Percentiles rank a stretch among this genome's conserved stretches.
These are phyloP conservation scores for Shinisaurus crocodilurus DNA, from an alignment of 2,113 vertebrate species.

Conservation along the genomic window DNA sequence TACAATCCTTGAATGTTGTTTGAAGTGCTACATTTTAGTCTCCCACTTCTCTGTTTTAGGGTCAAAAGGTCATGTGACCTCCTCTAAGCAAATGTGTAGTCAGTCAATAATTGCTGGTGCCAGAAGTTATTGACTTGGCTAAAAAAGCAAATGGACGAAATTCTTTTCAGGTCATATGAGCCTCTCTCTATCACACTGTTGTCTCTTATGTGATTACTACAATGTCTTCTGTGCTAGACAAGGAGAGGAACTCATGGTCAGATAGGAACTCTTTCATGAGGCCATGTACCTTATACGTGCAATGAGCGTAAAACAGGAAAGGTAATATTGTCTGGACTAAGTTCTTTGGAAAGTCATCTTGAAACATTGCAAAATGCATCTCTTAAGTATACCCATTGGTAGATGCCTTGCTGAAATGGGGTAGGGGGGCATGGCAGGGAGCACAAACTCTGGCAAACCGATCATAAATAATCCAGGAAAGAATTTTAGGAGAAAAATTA, in stretches of 20 bases:
- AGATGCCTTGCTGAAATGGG: background rate
- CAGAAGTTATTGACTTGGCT: constrained; percentile 28
- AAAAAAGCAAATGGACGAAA: constrained; percentile 17
- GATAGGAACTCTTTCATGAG: background rate
- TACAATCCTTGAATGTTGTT: background rate
- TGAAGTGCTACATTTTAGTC: background rate
- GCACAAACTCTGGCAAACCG: background rate
- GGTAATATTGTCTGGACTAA: background rate
- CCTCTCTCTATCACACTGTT: background rate
- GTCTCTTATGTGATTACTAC: background rate
- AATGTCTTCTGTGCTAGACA: background rate
- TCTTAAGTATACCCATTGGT: background rate
- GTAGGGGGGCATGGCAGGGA: too few relatives aligned
- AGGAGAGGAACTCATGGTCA: background rate
- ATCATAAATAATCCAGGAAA: background rate
- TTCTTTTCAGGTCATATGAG: constrained; percentile 20
- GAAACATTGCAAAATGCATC: background rate
- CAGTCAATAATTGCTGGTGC: constrained; percentile 44
- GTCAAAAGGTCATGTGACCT: constrained; percentile 34
- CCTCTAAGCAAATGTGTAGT: constrained; percentile 22
- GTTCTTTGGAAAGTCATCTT: background rate
- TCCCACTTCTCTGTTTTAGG: constrained; percentile 11
- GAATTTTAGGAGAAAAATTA: background rate
- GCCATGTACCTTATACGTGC: background rate
- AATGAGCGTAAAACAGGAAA: background rate